Evolutionary conservation across 1,140 invertebrate genomes (phyloP).

Genomic region (Cotesia chilonis): DNA sequence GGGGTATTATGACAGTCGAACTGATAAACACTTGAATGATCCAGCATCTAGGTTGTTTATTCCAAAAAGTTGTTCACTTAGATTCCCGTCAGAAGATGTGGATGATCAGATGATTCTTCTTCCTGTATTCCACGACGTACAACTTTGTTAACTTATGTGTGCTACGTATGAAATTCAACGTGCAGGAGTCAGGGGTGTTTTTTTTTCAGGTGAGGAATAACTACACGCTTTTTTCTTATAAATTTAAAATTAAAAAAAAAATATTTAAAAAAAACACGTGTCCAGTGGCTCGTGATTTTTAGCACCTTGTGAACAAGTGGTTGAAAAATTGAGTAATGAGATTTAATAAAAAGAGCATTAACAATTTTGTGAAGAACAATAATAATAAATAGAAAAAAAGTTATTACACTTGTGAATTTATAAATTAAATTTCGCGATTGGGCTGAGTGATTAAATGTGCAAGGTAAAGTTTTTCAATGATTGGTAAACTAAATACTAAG

Average conservation of each 20-base stretch:
- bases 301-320: background rate
- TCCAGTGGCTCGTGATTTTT: conserved; percentile 5
- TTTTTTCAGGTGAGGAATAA: background rate
- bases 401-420: no score
- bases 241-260: no score
- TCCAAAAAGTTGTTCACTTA: background rate
- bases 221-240: background rate
- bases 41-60: conserved; percentile 4
- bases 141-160: background rate
- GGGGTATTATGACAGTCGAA: conserved; percentile 7
- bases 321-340: background rate
- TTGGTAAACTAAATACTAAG: no score
- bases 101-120: background rate
- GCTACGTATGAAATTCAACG: background rate
- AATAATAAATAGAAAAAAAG: no score
- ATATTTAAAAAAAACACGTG: background rate
- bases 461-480: no score
- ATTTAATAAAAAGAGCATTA: no score
- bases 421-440: no score
- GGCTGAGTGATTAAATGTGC: no score
- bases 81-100: background rate
- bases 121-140: conserved; percentile 10
- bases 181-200: no score
- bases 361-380: no score
- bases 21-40: conserved; percentile 5